Percentiles rank a stretch among this genome's conserved stretches.
Conservation (phyloP, 2,888 invertebrate genomes). For the Sphinx pinastri region DNA sequence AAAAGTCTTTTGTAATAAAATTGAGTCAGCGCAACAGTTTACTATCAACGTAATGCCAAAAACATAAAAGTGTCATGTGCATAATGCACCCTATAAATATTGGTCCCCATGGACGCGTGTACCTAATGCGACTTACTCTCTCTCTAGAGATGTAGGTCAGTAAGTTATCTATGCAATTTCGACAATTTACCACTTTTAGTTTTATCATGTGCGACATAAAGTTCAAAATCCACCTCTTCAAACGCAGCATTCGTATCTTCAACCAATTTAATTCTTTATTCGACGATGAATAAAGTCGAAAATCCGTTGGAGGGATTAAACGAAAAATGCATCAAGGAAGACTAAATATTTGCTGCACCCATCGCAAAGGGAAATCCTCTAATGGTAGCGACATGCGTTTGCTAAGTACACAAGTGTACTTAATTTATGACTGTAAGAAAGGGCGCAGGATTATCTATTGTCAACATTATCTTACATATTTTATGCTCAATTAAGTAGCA, state of each 20-base stretch:
- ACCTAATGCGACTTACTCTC: conserved; percentile 72
- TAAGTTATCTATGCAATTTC: conserved; percentile 57
- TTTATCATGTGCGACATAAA: conserved; percentile 41
- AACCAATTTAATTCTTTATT: not conserved
- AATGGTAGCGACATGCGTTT: conserved; percentile 74
- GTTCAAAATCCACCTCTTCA: conserved; percentile 44
- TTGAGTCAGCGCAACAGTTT: conserved; percentile 52
- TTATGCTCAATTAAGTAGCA: conserved; percentile 66
- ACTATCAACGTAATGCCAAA: conserved; percentile 73
- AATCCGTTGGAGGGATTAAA: not conserved
- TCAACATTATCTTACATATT: conserved; percentile 79
- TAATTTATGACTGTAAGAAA: conserved; percentile 75
- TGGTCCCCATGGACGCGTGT: conserved; percentile 68
- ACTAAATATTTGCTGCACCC: conserved; percentile 67
- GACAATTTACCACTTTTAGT: conserved; percentile 17
- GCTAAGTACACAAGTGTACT: conserved; percentile 62
- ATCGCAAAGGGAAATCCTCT: conserved; percentile 65
- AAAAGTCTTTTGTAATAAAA: conserved; percentile 51
- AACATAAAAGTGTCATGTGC: conserved; percentile 82
- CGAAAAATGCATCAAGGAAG: conserved; percentile 43
- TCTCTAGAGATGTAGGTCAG: conserved; percentile 82
- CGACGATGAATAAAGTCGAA: conserved; percentile 30
- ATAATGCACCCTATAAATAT: conserved; percentile 82
- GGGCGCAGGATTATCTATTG: conserved; percentile 73
- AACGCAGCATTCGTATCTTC: not conserved